phyloP scores from a whole-genome alignment of 1,140 invertebrate species.

The Belonocnema kinseyi region DNA sequence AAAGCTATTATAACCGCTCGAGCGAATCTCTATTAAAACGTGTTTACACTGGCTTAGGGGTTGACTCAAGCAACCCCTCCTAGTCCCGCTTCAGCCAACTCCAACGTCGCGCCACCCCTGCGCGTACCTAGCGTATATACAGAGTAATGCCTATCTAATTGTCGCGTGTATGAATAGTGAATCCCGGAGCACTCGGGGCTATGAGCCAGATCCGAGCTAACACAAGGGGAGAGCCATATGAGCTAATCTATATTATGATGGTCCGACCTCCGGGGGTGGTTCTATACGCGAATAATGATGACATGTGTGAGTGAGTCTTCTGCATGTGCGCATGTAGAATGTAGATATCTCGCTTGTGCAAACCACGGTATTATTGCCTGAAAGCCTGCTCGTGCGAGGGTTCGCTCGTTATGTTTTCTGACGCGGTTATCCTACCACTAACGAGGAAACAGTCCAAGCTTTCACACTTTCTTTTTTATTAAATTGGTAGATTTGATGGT shows the following conservation, averaged over 20 bases:
- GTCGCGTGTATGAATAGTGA: slow-evolving; percentile 77
- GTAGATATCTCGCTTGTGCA: slow-evolving; percentile 46
- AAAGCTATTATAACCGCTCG: slow-evolving; percentile 77
- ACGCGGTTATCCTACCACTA: slow-evolving; percentile 50
- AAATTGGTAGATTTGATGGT: neutral
- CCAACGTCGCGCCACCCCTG: slow-evolving; percentile 51
- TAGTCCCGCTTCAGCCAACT: slow-evolving; percentile 62
- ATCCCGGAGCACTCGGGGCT: slow-evolving; percentile 75
- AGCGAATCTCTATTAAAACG: slow-evolving; percentile 77
- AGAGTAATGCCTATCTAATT: slow-evolving; percentile 76
- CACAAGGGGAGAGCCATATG: slow-evolving; percentile 73
- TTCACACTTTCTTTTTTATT: neutral
- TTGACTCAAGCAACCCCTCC: slow-evolving; percentile 73
- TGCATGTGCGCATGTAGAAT: slow-evolving; percentile 48
- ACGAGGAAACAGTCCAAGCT: neutral
- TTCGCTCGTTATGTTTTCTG: slow-evolving; percentile 56
- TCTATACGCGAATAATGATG: slow-evolving; percentile 39
- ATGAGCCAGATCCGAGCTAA: slow-evolving; percentile 72
- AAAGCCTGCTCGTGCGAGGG: slow-evolving; percentile 50
- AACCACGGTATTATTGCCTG: slow-evolving; percentile 59
- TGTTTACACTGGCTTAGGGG: slow-evolving; percentile 77
- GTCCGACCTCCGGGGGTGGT: slow-evolving; percentile 64
- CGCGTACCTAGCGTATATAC: slow-evolving; percentile 52
- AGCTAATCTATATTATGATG: slow-evolving; percentile 77
- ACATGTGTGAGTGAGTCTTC: slow-evolving; percentile 25